These are phyloP conservation scores for Stenichneumon culpator DNA, from an alignment of 2,888 invertebrate species.

Conservation along the genomic window DNA sequence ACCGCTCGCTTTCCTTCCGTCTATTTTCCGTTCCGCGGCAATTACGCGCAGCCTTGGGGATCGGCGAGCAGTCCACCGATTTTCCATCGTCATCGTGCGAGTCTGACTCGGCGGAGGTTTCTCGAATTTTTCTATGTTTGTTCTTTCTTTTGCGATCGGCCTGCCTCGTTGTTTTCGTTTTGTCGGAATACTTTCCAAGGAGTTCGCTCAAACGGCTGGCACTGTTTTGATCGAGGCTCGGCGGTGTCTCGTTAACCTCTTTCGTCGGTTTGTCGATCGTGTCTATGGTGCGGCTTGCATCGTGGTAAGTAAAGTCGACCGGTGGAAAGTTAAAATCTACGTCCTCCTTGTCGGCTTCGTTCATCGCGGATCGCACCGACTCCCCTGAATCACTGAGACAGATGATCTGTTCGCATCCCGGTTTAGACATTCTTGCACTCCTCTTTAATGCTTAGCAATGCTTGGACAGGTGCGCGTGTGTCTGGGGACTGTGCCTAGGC, in stretches of 20 bases:
- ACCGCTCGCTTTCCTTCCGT: background rate
- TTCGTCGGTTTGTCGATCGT: background rate
- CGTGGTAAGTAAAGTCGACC: slow-evolving; percentile 58
- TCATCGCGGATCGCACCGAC: background rate
- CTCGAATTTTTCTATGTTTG: background rate
- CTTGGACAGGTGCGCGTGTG: no score
- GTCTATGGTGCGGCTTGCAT: background rate
- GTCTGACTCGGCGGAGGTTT: background rate
- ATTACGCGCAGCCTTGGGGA: background rate
- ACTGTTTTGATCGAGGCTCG: background rate
- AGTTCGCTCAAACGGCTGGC: background rate
- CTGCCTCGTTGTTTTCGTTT: background rate
- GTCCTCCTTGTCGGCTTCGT: slow-evolving; percentile 35
- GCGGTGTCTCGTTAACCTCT: background rate
- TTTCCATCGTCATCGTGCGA: slow-evolving; percentile 6
- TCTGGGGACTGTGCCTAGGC: no score
- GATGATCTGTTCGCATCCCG: slow-evolving; percentile 50
- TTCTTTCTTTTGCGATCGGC: background rate
- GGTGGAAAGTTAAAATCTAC: slow-evolving; percentile 65
- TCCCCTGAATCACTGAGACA: slow-evolving; percentile 69
- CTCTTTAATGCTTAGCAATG: background rate
- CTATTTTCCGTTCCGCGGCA: background rate
- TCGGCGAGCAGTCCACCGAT: slow-evolving; percentile 13
- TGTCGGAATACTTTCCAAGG: background rate
- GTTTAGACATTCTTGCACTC: slow-evolving; percentile 5